Base-by-base conservation (phyloP, 2,888 invertebrate genomes). In the Icerya purchasi region DNA sequence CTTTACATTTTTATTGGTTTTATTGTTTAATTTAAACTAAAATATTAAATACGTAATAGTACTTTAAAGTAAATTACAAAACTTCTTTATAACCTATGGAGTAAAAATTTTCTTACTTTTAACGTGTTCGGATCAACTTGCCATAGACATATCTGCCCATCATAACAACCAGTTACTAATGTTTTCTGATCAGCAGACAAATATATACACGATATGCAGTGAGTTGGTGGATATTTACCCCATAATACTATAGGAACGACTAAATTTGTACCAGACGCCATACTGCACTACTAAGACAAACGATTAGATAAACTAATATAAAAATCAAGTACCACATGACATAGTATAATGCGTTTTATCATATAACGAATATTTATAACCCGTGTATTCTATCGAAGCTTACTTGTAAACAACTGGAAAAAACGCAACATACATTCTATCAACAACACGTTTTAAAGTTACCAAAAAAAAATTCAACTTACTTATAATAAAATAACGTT, bases 61-160 rank as follows among this genome's bases (percentile, higher is more conserved):
- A 50, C 22, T 60, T 19, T 3, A 54, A 22, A 50, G 10, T 22
- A 53, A 18, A 14, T 52, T 19, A 22, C 57, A 53, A 55, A 36
- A 36, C 8, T 19, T 24, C 25, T 56, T 21, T 18, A 49, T 49
- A 14, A 49, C n/a, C n/a, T 3, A 36, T n/a, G n/a, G n/a, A n/a
- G n/a, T n/a, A n/a, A n/a, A n/a, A n/a, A n/a, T n/a, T n/a, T n/a
- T 21, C 58, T 65, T 69, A 77, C 77, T 73, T 88, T 84, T 63
- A 90, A 71, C 0, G 83, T 81, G 64, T 83, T 82, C 0, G 87
- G 84, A 65, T 89, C 84, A 51, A 88, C 82, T 73, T 86, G 83
- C 97, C 97, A 98, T 57, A 97, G 78, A 70, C 93, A 92, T 66
- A 98, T 89, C 73, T 97, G 97, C 3, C 97, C 98, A 75, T 98